Evolutionary conservation across 2,113 vertebrate genomes (phyloP), one percentile per base, ranked within the genome.

Genomic region (Myotis lucifugus): DNA sequence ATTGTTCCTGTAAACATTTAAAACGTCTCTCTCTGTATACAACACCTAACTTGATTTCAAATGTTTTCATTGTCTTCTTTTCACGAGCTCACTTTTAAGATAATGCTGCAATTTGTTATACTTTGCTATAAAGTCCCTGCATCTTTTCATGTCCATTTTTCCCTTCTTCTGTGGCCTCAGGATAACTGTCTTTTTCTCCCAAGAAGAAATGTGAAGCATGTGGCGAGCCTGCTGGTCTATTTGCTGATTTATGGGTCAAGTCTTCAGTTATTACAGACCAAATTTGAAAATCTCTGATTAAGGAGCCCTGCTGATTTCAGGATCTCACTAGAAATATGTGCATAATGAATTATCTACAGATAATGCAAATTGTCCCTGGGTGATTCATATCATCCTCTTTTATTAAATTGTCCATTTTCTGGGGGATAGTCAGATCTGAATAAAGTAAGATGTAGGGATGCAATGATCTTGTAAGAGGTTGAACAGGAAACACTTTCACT

Each of bases 171-270:
- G 42, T 98, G 97, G 98, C 97, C 97, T 98, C 96, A 77, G 96
- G 81, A 97, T 98, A 98, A 98, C 98, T 97, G 96, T 96, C 96
- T 97, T 78, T 50, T 98, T 97, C 95, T 97, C 95, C 86, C 72
- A 87, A 95, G 92, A 92, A 96, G 97, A 97, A 98, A 95, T 92
- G 86, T 88, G 96, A 97, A 96, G 92, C 61, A n/a, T 98, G 97
- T 97, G 96, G 96, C 15, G 85, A 95, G 95, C 95, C 93, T 97
- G 96, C 96, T 98, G 97, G 95, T 89, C 95, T 97, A 64, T 96
- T 96, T 93, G 94, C 88, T 98, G 97, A 98, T 98, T 98, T 98
- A 98, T 98, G 97, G 97, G 97, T 98, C 98, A 98, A 97, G 95
- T 96, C 97, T 98, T 95, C 97, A 95, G 95, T 97, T 98, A 98